phyloP scores from a whole-genome alignment of 23 tunicate genomes.

The Halocynthia aurantium region DNA sequence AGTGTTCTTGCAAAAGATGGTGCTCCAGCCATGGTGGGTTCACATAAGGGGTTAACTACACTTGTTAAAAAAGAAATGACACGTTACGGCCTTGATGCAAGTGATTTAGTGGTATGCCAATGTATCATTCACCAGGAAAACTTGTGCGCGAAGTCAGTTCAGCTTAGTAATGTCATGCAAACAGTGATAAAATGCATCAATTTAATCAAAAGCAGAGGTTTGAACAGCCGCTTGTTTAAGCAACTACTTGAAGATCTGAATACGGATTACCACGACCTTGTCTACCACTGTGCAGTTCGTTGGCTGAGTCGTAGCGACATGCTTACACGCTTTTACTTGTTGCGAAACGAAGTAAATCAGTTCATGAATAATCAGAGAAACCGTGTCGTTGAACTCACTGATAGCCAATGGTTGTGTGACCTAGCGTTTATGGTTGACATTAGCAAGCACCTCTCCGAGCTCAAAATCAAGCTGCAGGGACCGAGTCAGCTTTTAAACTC shows the following conservation, averaged over 20 bases:
- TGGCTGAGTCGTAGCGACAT: conserved; percentile 52
- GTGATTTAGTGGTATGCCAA: conserved; percentile 15
- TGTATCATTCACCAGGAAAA: not conserved
- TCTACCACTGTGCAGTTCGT: conserved; percentile 51
- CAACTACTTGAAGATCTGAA: conserved; percentile 40
- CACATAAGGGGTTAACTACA: conserved; percentile 23
- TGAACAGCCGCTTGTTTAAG: conserved; percentile 60
- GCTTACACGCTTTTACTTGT: conserved; percentile 34
- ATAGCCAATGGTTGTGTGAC: conserved; percentile 51
- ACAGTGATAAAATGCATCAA: conserved; percentile 48
- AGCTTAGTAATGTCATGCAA: conserved; percentile 46
- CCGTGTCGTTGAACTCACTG: conserved; percentile 47
- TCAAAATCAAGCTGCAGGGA: conserved; percentile 44
- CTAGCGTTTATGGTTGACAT: conserved; percentile 57
- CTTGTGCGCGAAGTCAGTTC: conserved; percentile 36
- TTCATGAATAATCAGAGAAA: conserved; percentile 27
- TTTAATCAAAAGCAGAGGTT: conserved; percentile 63
- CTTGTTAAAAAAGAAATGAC: conserved; percentile 48
- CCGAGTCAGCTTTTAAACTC: conserved; percentile 47
- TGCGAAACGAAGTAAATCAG: conserved; percentile 26
- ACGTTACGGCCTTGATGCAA: conserved; percentile 35
- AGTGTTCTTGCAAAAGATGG: conserved; percentile 28
- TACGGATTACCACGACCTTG: conserved; percentile 41
- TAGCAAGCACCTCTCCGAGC: conserved; percentile 37
- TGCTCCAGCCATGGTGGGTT: conserved; percentile 32